Percentiles rank a stretch among this genome's conserved stretches.
These are phyloP conservation scores for Antheraea assamensis DNA, from an alignment of 2,888 invertebrate genomes.

Conservation along the genomic window DNA sequence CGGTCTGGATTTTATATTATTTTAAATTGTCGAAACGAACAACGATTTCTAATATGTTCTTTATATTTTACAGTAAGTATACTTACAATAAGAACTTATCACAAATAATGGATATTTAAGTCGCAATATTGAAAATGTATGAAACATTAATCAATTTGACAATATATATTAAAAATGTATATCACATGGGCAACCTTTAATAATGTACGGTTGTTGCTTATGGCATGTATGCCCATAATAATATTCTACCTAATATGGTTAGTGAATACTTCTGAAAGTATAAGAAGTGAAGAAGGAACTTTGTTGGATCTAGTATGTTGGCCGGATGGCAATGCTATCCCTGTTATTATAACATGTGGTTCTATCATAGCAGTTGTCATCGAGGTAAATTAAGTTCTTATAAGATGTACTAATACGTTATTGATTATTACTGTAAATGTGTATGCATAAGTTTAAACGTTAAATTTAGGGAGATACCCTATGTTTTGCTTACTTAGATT, in stretches of 20 bases:
- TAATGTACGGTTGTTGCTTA: constrained; percentile 69
- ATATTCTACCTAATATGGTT: constrained; percentile 76
- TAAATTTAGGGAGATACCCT: too few relatives aligned
- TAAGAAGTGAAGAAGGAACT: constrained; percentile 73
- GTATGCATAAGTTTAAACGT: too few relatives aligned
- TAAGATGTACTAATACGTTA: too few relatives aligned
- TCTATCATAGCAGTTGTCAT: constrained; percentile 71
- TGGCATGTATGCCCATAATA: constrained; percentile 75
- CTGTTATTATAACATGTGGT: constrained; percentile 70
- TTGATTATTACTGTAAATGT: background rate
- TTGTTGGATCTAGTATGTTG: constrained; percentile 73
- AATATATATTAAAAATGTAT: constrained; percentile 45
- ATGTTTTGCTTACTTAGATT: too few relatives aligned
- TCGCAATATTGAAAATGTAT: background rate
- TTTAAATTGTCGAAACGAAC: too few relatives aligned
- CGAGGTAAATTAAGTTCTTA: constrained; percentile 51
- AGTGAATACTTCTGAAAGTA: constrained; percentile 72
- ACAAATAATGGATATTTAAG: too few relatives aligned
- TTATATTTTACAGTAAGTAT: too few relatives aligned
- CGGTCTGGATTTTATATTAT: too few relatives aligned
- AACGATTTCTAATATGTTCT: too few relatives aligned
- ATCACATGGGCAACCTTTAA: constrained; percentile 76
- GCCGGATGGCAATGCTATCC: constrained; percentile 77
- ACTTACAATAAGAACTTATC: too few relatives aligned
- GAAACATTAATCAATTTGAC: background rate